These are phyloP conservation scores for Pavo muticus DNA, from an alignment of 2,113 vertebrate species.

Conservation along the genomic window DNA sequence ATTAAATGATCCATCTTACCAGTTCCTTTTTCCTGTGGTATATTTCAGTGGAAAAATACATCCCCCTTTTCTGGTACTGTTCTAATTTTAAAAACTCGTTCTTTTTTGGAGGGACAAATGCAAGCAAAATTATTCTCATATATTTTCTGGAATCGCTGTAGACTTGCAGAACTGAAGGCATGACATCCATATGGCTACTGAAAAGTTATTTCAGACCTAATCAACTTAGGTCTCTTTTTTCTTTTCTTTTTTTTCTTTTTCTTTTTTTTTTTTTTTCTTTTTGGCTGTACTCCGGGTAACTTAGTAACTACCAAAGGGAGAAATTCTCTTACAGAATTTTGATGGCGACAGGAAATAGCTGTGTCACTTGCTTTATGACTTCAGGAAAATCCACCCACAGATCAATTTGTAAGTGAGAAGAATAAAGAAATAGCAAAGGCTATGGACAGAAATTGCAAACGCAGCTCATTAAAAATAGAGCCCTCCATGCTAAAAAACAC, in stretches of 20 bases:
- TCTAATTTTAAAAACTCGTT: not conserved
- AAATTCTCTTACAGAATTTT: slow-evolving; percentile 65
- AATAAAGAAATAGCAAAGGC: not conserved
- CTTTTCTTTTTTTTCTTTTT: not conserved
- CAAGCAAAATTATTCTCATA: not conserved
- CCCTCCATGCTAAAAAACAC: not conserved
- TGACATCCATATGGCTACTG: not conserved
- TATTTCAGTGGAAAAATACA: slow-evolving; percentile 63
- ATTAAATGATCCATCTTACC: slow-evolving; percentile 29
- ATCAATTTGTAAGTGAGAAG: slow-evolving; percentile 43
- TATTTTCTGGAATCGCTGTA: not conserved
- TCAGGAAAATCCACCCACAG: slow-evolving; percentile 74
- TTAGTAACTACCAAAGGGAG: slow-evolving; percentile 36
- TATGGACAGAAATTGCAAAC: slow-evolving; percentile 10
- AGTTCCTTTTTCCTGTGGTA: slow-evolving; percentile 65
- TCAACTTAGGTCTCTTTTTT: not conserved
- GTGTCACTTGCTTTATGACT: slow-evolving; percentile 59
- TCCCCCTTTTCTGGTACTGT: not conserved
- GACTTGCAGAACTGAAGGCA: not conserved
- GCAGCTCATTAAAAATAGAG: not conserved
- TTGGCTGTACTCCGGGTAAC: slow-evolving; percentile 60
- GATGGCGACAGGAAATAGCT: slow-evolving; percentile 72
- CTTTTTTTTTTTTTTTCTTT: not conserved
- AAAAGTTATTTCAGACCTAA: not conserved
- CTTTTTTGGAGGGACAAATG: not conserved